phyloP scores from a whole-genome alignment of 2,113 vertebrate species.

The Amia ocellicauda region DNA sequence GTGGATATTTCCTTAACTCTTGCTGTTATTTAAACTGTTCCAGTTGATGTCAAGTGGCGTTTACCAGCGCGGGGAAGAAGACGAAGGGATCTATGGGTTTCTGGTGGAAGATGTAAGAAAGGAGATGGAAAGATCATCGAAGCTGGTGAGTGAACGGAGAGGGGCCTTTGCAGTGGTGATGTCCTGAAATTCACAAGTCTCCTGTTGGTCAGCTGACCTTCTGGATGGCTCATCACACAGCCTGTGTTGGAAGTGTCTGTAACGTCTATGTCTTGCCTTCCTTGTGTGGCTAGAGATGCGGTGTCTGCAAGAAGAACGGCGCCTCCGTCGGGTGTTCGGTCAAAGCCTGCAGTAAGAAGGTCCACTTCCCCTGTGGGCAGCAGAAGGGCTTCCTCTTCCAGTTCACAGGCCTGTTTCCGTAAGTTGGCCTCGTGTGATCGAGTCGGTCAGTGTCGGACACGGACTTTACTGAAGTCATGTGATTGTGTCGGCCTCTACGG shows the following conservation, averaged over 20 bases:
- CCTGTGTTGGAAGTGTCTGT: no score
- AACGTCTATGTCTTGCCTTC: no score
- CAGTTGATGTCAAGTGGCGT: slow-evolving; percentile 92
- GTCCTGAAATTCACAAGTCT: no score
- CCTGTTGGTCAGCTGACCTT: no score
- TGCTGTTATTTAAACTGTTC: no score
- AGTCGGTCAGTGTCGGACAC: no score
- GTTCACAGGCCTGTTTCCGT: slow-evolving; percentile 85
- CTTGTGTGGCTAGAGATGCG: slow-evolving; percentile 81
- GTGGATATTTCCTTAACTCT: no score
- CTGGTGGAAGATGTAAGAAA: slow-evolving; percentile 81
- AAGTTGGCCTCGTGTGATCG: no score
- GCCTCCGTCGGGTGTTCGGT: slow-evolving; percentile 86
- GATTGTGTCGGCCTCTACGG: no score
- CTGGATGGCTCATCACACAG: no score
- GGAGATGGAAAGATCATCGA: slow-evolving; percentile 78
- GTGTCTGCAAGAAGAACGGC: slow-evolving; percentile 78
- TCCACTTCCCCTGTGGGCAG: slow-evolving; percentile 87
- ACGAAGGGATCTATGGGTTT: slow-evolving; percentile 88
- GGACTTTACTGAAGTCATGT: no score
- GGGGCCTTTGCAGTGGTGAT: background rate
- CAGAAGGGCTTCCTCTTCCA: slow-evolving; percentile 82
- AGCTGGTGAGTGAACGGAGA: slow-evolving; percentile 75
- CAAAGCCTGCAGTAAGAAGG: slow-evolving; percentile 76
- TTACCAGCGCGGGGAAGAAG: slow-evolving; percentile 86